Evolutionary conservation across 2,797 vertebrate species (phyloP), one percentile per base, ranked within the genome.

Genomic region (Sebastes diploproa): DNA sequence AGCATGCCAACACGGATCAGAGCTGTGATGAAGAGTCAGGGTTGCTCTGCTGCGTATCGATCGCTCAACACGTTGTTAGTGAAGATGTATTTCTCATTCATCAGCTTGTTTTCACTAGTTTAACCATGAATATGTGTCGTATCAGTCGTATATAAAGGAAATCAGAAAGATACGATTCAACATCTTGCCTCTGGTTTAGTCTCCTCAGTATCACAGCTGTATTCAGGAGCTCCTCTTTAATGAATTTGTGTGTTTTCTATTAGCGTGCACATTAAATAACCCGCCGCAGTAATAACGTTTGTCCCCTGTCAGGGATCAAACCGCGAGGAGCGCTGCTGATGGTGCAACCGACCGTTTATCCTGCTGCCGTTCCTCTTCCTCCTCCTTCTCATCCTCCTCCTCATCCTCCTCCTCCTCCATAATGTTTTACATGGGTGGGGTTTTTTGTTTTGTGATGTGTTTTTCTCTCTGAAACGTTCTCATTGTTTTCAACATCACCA

Each of bases 51-150:
- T 59, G 4, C 36, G 4, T 7, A 90, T 87, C 42, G 79, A 87
- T 66, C 36, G 7, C 61, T 25, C 27, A 30, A 7, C 54, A 75
- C 30, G 82, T 64, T 70, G 72, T 23, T 61, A 29, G 67, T 62
- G 29, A 79, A 83, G 81, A 73, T 25, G 80, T 82, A 68, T 65
- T 58, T 63, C n/a, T 73, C 75, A 80, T 80, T 80, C 76, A 78
- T 70, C 78, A 20, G 68, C 72, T 72, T 4, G 55, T 83, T 54
- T 72, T 42, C 22, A 10, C 62, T 36, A 10, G 56, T 79, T 69
- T 81, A 58, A 87, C 78, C 75, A 2, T 42, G 38, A 42, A 42
- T 42, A 16, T 50, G 7, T 20, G 16, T 20, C 18, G 18, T 50
- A 55, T 69, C 58, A 71, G 67, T 14, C 36, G 69, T 55, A 8